Conservation (phyloP, 2,797 vertebrate genomes). For the Aratinga solstitialis region DNA sequence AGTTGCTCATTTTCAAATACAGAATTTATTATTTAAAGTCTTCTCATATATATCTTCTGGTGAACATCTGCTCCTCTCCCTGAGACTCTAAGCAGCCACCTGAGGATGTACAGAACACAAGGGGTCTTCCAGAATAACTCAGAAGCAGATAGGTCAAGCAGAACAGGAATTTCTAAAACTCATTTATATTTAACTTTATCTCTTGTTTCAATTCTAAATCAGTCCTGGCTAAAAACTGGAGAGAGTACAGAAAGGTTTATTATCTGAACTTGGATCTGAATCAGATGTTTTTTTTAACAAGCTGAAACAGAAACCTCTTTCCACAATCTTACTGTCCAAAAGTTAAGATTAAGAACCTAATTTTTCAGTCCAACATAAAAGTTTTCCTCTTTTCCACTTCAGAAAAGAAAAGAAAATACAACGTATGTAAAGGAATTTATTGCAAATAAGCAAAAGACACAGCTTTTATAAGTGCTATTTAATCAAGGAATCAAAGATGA, state of each 20-base stretch:
- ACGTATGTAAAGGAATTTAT: neutral
- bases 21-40: neutral
- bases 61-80: neutral
- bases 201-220: neutral
- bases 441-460: neutral
- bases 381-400: neutral
- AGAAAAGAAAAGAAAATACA: neutral
- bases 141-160: neutral
- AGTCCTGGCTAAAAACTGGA: neutral
- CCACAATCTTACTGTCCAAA: neutral
- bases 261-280: neutral
- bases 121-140: neutral
- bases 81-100: neutral
- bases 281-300: neutral
- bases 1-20: neutral
- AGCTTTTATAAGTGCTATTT: neutral
- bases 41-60: neutral
- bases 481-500: neutral
- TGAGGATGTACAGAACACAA: neutral
- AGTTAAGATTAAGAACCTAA: neutral
- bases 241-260: neutral
- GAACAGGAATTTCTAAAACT: neutral
- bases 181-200: neutral
- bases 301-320: neutral
- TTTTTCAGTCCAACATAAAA: neutral